Evolutionary conservation across 2,113 vertebrate genomes (phyloP).

Genomic region (Harpagus bidentatus): DNA sequence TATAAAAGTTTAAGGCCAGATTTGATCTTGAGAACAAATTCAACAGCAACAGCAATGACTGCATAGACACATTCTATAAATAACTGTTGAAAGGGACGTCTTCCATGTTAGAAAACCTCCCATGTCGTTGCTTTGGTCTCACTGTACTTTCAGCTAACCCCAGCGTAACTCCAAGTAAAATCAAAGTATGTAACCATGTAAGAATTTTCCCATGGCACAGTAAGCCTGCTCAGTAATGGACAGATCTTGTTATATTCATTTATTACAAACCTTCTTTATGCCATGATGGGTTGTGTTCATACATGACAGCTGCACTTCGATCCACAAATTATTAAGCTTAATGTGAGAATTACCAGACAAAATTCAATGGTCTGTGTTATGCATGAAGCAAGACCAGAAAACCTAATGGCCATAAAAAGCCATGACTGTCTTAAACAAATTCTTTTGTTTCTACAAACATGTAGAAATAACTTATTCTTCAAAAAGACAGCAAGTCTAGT

Average conservation of each 20-base stretch:
- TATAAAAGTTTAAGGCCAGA: background rate
- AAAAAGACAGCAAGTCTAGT: background rate
- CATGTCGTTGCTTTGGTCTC: background rate
- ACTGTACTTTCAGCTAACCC: background rate
- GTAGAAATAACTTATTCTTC: background rate
- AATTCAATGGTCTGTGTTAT: background rate
- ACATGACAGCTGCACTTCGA: constrained; percentile 6
- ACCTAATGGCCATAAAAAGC: background rate
- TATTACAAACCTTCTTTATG: constrained; percentile 14
- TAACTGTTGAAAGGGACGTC: background rate
- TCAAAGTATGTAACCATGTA: background rate
- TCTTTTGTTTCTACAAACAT: background rate
- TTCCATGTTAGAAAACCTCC: background rate
- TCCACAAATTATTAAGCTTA: constrained; percentile 21
- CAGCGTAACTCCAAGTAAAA: background rate
- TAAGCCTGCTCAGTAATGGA: background rate
- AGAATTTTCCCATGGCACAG: constrained; percentile 13
- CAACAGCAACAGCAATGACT: background rate
- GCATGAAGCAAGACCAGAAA: background rate
- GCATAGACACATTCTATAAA: background rate
- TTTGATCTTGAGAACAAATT: background rate
- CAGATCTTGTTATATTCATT: background rate
- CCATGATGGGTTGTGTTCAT: background rate
- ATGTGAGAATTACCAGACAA: background rate
- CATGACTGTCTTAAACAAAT: background rate